Percentiles rank a stretch among this genome's conserved stretches.
Conservation (phyloP, 2,797 vertebrate genomes). For the Dromococcyx pavoninus region DNA sequence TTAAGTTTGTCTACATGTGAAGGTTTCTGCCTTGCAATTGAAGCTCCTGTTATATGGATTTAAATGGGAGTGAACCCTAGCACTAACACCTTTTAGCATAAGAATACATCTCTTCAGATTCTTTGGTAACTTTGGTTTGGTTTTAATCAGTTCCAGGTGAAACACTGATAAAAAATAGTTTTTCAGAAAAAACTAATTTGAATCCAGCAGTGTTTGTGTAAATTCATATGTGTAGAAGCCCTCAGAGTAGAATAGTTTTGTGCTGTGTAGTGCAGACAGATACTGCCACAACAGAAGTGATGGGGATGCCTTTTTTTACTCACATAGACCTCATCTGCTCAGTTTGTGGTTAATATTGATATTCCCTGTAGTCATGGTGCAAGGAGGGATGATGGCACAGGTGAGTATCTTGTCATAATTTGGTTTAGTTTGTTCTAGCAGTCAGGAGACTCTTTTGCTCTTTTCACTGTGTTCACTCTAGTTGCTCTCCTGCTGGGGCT, state of each 20-base stretch:
- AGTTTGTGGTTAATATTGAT: background rate
- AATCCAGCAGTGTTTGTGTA: background rate
- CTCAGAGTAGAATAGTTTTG: background rate
- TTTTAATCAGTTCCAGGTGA: background rate
- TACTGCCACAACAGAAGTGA: background rate
- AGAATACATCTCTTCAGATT: background rate
- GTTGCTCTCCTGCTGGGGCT: background rate
- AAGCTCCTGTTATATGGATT: background rate
- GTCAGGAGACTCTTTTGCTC: background rate
- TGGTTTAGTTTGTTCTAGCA: background rate
- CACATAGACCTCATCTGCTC: rapidly evolving
- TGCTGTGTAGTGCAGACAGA: background rate
- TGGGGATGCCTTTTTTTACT: background rate
- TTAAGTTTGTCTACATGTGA: background rate
- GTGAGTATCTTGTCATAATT: background rate
- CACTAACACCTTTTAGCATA: rapidly evolving
- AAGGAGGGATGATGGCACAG: background rate
- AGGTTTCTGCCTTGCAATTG: background rate
- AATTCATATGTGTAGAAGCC: background rate
- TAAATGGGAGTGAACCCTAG: background rate
- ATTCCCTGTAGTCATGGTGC: background rate
- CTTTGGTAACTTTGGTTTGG: background rate
- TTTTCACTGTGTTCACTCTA: background rate
- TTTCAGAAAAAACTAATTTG: background rate
- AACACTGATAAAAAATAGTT: background rate